Evolutionary conservation across 2,113 vertebrate genomes (phyloP).

Genomic region (Cephalopterus ornatus): DNA sequence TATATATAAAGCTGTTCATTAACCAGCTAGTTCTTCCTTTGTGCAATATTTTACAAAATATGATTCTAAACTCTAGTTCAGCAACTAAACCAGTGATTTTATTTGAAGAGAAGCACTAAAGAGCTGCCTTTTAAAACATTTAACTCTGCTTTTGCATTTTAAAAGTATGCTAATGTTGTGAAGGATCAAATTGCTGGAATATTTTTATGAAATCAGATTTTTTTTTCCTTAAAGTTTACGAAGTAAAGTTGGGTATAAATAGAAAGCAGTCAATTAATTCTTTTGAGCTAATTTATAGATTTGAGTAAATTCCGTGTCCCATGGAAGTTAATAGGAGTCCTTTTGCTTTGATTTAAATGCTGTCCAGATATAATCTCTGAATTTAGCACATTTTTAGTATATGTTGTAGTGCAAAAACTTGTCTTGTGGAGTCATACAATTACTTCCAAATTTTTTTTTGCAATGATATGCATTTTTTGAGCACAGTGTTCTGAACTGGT

Average conservation of each 20-base stretch:
- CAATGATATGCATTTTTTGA: background rate
- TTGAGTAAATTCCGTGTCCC: background rate
- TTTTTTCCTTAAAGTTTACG: background rate
- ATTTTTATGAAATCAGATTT: background rate
- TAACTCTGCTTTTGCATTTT: conserved; percentile 51
- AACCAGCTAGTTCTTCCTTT: conserved; percentile 37
- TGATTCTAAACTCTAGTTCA: conserved; percentile 1
- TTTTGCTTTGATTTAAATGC: background rate
- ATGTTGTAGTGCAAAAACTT: background rate
- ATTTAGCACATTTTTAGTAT: background rate
- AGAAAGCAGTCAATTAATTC: background rate
- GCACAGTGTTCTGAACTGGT: background rate
- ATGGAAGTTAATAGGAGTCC: background rate
- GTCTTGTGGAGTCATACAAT: background rate
- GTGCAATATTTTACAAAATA: background rate
- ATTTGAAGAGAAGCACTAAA: conserved; percentile 43
- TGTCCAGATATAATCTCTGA: background rate
- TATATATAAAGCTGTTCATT: background rate
- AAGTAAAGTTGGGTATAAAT: background rate
- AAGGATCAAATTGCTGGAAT: conserved; percentile 27
- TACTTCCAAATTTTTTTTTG: background rate
- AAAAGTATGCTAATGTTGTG: conserved; percentile 49
- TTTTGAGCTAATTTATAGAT: background rate
- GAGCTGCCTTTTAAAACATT: conserved; percentile 18
- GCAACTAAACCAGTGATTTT: conserved; percentile 32